Percentiles rank a stretch among this genome's conserved stretches.
Evolutionary conservation across 2,113 vertebrate species (phyloP).

Genomic region (Cephalopholis sonnerati): DNA sequence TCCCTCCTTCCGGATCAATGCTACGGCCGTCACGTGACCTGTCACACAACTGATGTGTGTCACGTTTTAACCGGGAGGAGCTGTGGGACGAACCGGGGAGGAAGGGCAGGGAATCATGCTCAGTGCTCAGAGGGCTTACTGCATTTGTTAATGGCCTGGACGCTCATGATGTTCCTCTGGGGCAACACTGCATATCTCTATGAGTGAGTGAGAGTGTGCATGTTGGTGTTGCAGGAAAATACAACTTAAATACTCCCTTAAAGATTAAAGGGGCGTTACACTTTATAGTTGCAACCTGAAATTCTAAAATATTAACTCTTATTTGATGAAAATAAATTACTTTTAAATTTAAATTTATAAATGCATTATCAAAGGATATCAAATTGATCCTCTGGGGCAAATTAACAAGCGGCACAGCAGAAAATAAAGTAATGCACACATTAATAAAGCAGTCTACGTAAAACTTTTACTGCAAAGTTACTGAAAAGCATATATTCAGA

Average conservation of each 20-base stretch:
- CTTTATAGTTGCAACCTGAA: background rate
- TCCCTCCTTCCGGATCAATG: slow-evolving; percentile 76
- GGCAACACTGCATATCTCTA: background rate
- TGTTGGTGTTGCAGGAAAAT: background rate
- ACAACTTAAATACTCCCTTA: slow-evolving; percentile 1
- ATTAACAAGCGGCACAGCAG: too few species aligned
- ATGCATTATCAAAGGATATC: too few species aligned
- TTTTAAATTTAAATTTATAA: too few species aligned
- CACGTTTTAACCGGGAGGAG: slow-evolving; percentile 81
- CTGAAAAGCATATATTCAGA: too few species aligned
- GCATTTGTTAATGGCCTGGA: slow-evolving; percentile 46
- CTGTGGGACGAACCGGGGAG: slow-evolving; percentile 62
- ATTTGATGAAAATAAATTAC: too few species aligned
- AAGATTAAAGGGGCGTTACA: slow-evolving; percentile 2
- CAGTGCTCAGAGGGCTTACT: slow-evolving; percentile 72
- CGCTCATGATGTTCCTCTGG: slow-evolving; percentile 18
- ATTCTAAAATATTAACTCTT: background rate
- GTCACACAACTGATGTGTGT: slow-evolving; percentile 80
- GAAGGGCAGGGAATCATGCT: slow-evolving; percentile 61
- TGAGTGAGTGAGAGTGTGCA: background rate
- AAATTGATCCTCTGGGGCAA: too few species aligned
- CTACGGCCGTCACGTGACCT: slow-evolving; percentile 83
- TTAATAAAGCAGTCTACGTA: too few species aligned
- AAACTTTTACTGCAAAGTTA: too few species aligned
- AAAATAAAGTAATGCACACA: too few species aligned